Percentiles rank a stretch among this genome's conserved stretches.
Conservation (phyloP, 2,797 vertebrate genomes). For the Sebastes cheni region DNA sequence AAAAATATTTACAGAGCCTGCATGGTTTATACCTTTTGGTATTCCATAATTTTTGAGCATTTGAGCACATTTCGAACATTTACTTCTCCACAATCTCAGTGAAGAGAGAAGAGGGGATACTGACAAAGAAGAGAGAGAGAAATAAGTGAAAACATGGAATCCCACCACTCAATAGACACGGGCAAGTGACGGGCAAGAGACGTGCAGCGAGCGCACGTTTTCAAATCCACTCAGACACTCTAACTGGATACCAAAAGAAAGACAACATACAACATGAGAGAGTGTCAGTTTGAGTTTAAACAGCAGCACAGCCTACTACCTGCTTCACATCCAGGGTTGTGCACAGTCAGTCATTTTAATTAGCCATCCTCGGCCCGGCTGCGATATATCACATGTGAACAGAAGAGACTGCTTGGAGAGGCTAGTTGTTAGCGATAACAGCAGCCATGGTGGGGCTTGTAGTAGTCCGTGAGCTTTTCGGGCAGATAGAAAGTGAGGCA, state of each 20-base stretch:
- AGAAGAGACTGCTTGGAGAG: conserved; percentile 49
- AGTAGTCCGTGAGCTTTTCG: conserved; percentile 49
- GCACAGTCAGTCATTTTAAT: conserved; percentile 80
- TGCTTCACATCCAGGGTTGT: conserved; percentile 54
- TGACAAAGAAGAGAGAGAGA: background rate
- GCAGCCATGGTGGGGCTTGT: conserved; percentile 49
- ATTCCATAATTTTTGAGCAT: background rate
- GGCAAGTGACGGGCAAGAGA: background rate
- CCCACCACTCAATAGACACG: background rate
- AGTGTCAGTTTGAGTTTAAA: conserved; percentile 40
- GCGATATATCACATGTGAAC: conserved; percentile 63
- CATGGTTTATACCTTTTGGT: background rate
- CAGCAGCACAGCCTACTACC: conserved; percentile 30
- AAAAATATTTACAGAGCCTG: background rate
- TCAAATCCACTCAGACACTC: conserved; percentile 6
- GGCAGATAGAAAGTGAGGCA: conserved; percentile 66
- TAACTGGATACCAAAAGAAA: conserved; percentile 26
- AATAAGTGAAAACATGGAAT: background rate
- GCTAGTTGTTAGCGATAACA: conserved; percentile 67
- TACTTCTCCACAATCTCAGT: background rate
- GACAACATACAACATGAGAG: conserved; percentile 16
- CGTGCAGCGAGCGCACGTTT: background rate
- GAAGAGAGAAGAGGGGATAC: background rate
- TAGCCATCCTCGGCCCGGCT: conserved; percentile 66
- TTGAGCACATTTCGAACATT: too few relatives aligned